Base-by-base conservation (phyloP, 2,113 vertebrate genomes). In the Sinocyclocheilus anshuiensis region DNA sequence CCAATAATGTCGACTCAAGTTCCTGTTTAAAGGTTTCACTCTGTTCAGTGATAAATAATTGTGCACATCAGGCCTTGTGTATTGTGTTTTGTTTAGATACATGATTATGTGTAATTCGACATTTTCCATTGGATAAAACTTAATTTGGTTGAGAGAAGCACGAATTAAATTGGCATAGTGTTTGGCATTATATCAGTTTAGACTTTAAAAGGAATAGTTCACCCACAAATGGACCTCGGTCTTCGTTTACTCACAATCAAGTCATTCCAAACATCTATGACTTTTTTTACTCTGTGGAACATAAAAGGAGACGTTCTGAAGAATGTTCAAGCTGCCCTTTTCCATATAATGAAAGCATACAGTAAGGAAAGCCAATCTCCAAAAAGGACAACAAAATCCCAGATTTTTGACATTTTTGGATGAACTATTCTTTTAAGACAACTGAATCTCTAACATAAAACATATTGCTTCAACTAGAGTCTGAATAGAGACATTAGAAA, bases 21-120 rank as follows among this genome's bases (percentile, higher is more conserved):
- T n/a, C 69, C 86, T 24, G 29, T 86, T 76, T 86, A 33, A 84
- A 86, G 57, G 67, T 55, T 81, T 59, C 48, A 59, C 65, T 88
- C 45, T 89, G 77, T 81, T 82, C 42, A 36, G 39, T 87, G 42
- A 86, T 74, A 13, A 67, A 67, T 87, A 84, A 82, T 36, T 81
- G 76, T 84, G 69, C 67, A 85, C 86, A 85, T 48, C 69, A 79
- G 59, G 29, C 42, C 78, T 82, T 57, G 59, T 74, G 69, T 89
- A 80, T 29, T 81, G 78, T 83, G 16, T 90, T 87, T 85, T 85
- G 67, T 81, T 61, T 18, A 26, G 33, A 42, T 45, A 77, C 59
- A 77, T 87, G 61, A 69, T 81, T 84, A 33, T 86, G 79, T 85
- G 87, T 85, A 4, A 86, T 89, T 86, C 80, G 67, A 84, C 29